Base-by-base conservation (phyloP, 2,888 invertebrate genomes). In the Argyresthia goedartella region DNA sequence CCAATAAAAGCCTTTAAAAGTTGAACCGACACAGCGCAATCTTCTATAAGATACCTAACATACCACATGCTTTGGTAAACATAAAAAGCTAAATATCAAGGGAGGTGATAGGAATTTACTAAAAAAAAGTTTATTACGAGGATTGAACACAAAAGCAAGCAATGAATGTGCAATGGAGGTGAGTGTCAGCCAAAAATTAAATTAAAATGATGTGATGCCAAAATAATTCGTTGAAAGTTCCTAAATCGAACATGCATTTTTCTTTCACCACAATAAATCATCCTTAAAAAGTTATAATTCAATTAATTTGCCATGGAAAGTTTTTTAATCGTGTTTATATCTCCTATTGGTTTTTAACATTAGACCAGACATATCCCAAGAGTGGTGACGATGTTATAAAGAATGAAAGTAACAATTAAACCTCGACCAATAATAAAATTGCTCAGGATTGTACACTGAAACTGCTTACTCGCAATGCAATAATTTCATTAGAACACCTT, bases 111-210 rank as follows among this genome's bases (percentile, higher is more conserved):
- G 25, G 25, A 6, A 25, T 25, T 25, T 25, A 25, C 3, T 25
- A 25, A 25, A 25, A 4, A 25, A 25, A 25, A 25, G 3, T 25
- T 25, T 25, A 25, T 6, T 41, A 57, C 60, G 57, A 60, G 59
- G 59, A 52, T 56, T 51, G 52, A 69, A 75, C 71, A 79, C 74
- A 77, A 67, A 75, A 80, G 80, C 80, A 76, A 79, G 80, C 76
- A 47, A n/a, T 47, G 47, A 34, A 6, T 11, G 33, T 25, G 33
- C 13, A 34, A 47, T 47, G 47, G 34, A 47, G 59, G 77, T 64
- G 65, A 59, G 6, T 25, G 25, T 25, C 58, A 52, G 53, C 62
- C 76, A 65, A 25, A 25, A 53, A 54, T 60, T 70, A 72, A 61
- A 63, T 69, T 71, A 65, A 56, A 55, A 59, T 72, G 69, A 60